Evolutionary conservation across 1,140 invertebrate species (phyloP), one percentile per base, ranked within the genome.

Genomic region (Heliconius hermathena): DNA sequence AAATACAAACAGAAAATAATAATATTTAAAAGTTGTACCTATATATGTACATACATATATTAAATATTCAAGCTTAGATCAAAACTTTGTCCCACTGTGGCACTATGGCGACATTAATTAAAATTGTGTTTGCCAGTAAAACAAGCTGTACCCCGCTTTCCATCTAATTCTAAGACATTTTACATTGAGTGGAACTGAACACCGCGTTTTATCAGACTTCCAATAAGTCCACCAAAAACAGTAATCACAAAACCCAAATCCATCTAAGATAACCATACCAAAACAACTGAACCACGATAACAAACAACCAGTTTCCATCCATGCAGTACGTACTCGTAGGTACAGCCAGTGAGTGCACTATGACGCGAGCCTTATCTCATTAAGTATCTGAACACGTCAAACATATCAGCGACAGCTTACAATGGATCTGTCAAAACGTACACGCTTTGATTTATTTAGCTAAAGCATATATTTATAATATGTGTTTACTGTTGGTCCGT

Each of bases 341-440:
- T 33, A 16, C 29, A 20, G 16, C 13, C 29, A 20, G 82, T 80
- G 79, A 79, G 78, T 79, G 52, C 77, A 76, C 82, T 83, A 87
- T 87, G 86, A 87, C 83, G 82, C 70, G 81, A 49, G 78, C 79
- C 82, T 85, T 87, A 87, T 88, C 87, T 85, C 81, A 87, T 85
- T 82, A 87, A 83, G 70, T 77, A 88, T 85, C 83, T 80, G 83
- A 82, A 72, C 80, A 80, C 83, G 81, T 80, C 74, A 74, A 81
- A 85, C 80, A 81, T 80, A 75, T 71, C 78, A 78, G 18, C 78
- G 74, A 36, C 49, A 78, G 73, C 73, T 33, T 71, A 83, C 82
- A 83, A 81, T 79, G 77, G 60, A 33, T 76, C 74, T 83, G 79
- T 83, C 82, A 83, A 81, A 83, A 78, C 72, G 60, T 36, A 77